Evolutionary conservation across 2,113 vertebrate species (phyloP).

Genomic region (Glaucomys volans): DNA sequence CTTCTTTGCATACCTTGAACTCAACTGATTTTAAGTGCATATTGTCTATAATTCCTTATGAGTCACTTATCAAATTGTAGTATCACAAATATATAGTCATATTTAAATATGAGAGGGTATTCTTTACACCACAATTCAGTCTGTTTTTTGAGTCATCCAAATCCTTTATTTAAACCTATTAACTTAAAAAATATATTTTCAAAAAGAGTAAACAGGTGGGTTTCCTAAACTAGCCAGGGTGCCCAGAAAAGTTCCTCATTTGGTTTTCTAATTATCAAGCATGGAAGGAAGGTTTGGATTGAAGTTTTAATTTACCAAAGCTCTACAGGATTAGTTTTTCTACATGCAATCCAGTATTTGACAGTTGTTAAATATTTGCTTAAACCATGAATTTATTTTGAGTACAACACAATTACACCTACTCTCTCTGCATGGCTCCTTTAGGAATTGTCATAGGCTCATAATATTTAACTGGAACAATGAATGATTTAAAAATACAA

Average conservation of each 20-base stretch:
- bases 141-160: conserved; percentile 31
- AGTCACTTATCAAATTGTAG: not conserved
- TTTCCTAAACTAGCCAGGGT: conserved; percentile 57
- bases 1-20: not conserved
- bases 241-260: conserved; percentile 68
- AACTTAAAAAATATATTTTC: conserved; percentile 50
- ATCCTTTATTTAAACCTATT: conserved; percentile 34
- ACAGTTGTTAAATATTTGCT: conserved; percentile 82
- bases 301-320: conserved; percentile 62
- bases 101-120: conserved; percentile 19
- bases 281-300: conserved; percentile 71
- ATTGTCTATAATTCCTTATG: conserved; percentile 10
- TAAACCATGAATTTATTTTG: conserved; percentile 76
- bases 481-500: conserved; percentile 74
- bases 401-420: conserved; percentile 74
- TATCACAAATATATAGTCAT: not conserved
- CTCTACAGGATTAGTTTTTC: conserved; percentile 31
- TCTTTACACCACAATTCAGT: not conserved
- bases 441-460: conserved; percentile 58
- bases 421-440: conserved; percentile 64
- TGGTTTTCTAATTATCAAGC: conserved; percentile 73
- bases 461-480: conserved; percentile 77
- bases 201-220: conserved; percentile 63
- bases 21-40: not conserved
- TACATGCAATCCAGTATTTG: conserved; percentile 62